Base-by-base conservation (phyloP, 2,113 vertebrate genomes). In the Ardeotis arabs region DNA sequence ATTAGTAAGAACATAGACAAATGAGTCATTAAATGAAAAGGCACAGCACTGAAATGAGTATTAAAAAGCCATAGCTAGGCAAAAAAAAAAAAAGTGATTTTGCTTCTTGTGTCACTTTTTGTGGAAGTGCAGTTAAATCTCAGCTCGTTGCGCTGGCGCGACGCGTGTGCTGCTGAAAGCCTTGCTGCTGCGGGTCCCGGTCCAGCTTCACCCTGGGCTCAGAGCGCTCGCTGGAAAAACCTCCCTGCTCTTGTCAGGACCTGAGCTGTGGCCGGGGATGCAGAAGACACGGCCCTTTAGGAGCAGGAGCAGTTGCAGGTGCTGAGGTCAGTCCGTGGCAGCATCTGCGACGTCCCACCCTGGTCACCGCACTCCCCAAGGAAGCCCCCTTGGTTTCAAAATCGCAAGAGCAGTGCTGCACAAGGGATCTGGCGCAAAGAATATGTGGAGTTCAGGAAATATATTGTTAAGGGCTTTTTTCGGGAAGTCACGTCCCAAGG, bases 141-240 rank as follows among this genome's bases (percentile, higher is more conserved):
- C n/a, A 8, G 24, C 49, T 74, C 33, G 0, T 23, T 58, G n/a
- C 62, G 8, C n/a, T 35, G 78, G n/a, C 10, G 22, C 0, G 1
- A 12, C 0, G 1, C 4, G 56, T 10, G 27, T 3, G 2, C 7
- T 44, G 41, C 41, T 44, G 41, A 14, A 68, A n/a, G 44, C 44
- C 68, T 29, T 73, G 44, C 31, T 79, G 6, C 62, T 80, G 28
- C 62, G 67, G 21, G 17, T 39, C 41, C 53, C 49, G 44, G 28
- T 15, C 62, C 3, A 4, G 4, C 22, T 72, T 75, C 41, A 18
- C 49, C 81, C 69, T 58, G 70, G 56, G 29, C 62, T 85, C 14
- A 2, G 41, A 64, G 45, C 10, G 37, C 19, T 50, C 33, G 28
- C 29, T 64, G 63, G 68, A 35, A 49, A 45, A 84, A 6, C 35